Evolutionary conservation across 2,113 vertebrate species (phyloP).

Genomic region (Rostratula benghalensis): DNA sequence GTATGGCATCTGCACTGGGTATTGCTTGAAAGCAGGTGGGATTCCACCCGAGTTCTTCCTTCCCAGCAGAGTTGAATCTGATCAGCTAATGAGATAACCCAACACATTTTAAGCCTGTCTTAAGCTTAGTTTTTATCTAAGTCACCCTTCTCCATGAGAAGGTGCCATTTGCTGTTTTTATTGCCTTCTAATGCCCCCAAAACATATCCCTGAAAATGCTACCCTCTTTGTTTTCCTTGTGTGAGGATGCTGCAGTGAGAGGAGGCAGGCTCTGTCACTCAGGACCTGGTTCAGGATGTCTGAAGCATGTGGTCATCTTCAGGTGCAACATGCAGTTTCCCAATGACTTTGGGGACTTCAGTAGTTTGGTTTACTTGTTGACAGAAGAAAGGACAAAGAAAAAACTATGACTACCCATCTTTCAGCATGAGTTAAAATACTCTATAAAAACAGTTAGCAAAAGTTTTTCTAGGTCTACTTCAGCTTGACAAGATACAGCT

Average conservation of each 20-base stretch:
- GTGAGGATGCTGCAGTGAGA: not conserved
- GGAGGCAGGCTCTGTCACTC: not conserved
- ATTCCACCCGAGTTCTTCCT: not conserved
- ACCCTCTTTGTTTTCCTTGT: not conserved
- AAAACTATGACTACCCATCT: not conserved
- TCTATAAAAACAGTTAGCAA: not conserved
- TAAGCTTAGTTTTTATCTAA: not conserved
- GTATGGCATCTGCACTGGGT: not conserved
- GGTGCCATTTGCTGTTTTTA: not conserved
- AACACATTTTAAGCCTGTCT: not conserved
- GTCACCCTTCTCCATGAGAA: not conserved
- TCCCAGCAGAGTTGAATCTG: not conserved
- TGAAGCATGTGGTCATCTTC: not conserved
- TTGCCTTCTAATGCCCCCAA: not conserved
- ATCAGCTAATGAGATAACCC: not conserved
- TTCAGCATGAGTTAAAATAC: not conserved
- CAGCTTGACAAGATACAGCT: not conserved
- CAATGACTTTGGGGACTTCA: not conserved
- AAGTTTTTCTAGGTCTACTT: not conserved
- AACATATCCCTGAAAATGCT: not conserved
- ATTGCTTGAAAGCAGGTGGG: not conserved
- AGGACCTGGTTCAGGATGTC: not conserved
- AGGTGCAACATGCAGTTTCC: accelerated
- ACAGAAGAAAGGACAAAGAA: not conserved
- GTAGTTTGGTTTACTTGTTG: not conserved